Evolutionary conservation across 92 coral and sea anemone genomes (phyloP).

Genomic region (Porites rus): DNA sequence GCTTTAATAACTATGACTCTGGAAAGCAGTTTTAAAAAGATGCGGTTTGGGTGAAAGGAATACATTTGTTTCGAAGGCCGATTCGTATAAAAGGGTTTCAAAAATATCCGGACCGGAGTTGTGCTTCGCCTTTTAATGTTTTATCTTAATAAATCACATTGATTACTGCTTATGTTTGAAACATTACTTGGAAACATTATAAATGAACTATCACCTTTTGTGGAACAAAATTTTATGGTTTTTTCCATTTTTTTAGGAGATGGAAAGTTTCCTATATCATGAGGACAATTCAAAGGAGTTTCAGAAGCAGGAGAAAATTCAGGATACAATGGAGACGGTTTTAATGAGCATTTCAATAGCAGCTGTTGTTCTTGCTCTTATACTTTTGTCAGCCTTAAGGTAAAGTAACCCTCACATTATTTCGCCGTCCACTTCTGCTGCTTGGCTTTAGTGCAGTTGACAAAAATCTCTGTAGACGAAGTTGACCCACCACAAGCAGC

Average conservation of each 20-base stretch:
- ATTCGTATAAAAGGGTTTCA: too few relatives aligned
- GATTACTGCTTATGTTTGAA: too few relatives aligned
- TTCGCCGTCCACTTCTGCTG: background rate
- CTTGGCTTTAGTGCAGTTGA: background rate
- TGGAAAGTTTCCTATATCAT: background rate
- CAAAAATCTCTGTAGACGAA: too few relatives aligned
- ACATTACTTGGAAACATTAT: background rate
- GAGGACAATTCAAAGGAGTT: background rate
- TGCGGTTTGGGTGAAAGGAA: too few relatives aligned
- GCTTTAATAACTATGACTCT: too few relatives aligned
- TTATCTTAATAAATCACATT: too few relatives aligned
- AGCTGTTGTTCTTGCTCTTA: slow-evolving; percentile 22
- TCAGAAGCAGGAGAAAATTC: slow-evolving; percentile 1
- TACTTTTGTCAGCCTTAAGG: slow-evolving; percentile 17
- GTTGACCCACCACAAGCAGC: too few relatives aligned
- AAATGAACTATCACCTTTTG: background rate
- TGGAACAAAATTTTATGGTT: background rate
- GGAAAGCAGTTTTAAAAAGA: too few relatives aligned
- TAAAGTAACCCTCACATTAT: background rate
- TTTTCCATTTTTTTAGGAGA: background rate
- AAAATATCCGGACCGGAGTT: too few relatives aligned
- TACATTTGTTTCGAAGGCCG: too few relatives aligned
- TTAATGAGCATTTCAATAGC: slow-evolving; percentile 33
- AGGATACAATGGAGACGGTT: slow-evolving; percentile 23
- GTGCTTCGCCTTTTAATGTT: too few relatives aligned